Evolutionary conservation across 2,797 vertebrate species (phyloP).

Genomic region (Periparus ater): DNA sequence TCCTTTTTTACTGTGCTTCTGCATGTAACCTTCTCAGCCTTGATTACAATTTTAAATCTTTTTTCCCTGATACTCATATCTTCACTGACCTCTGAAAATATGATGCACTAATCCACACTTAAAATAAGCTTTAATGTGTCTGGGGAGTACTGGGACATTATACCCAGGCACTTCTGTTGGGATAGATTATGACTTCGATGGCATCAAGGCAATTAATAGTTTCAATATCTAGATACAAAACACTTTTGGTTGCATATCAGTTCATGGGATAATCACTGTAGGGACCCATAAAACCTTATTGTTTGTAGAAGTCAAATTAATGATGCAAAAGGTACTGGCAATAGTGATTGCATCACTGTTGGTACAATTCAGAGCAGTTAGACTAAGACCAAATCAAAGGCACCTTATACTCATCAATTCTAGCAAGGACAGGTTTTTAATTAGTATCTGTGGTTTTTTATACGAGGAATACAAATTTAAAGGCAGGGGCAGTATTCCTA

Average conservation of each 20-base stretch:
- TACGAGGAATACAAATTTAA: constrained; percentile 59
- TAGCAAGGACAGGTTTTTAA: constrained; percentile 20
- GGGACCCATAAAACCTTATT: constrained; percentile 53
- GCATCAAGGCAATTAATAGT: constrained; percentile 48
- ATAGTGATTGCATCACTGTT: constrained; percentile 12
- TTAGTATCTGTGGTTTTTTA: constrained; percentile 59
- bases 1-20: not conserved
- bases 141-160: not conserved
- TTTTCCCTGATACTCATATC: not conserved
- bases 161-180: not conserved
- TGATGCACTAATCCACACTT: not conserved
- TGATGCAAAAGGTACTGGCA: constrained; percentile 48
- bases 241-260: constrained; percentile 6
- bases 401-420: constrained; percentile 13
- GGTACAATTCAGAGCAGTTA: not conserved
- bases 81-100: constrained; percentile 8
- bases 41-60: constrained; percentile 21
- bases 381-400: constrained; percentile 29
- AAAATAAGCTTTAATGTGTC: constrained; percentile 8
- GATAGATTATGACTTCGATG: constrained; percentile 44
- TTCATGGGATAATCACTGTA: constrained; percentile 25
- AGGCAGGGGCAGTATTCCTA: not conserved
- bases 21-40: not conserved
- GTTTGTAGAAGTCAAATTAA: constrained; percentile 45
- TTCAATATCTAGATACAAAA: constrained; percentile 48